Conservation (phyloP, 2,888 invertebrate genomes). For the Drosophila borealis region DNA sequence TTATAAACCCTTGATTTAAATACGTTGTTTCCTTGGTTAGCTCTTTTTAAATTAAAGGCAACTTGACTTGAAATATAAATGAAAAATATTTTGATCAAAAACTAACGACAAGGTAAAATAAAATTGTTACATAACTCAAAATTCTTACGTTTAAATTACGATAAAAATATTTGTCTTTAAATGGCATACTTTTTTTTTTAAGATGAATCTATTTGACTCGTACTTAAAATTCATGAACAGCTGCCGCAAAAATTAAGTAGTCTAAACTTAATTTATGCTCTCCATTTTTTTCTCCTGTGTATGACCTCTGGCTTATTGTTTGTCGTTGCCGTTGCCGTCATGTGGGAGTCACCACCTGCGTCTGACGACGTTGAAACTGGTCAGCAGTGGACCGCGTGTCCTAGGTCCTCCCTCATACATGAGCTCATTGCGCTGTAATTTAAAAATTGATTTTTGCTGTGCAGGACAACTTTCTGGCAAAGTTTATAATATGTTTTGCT, state of each 20-base stretch:
- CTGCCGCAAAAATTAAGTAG: not conserved
- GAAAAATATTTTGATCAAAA: no score
- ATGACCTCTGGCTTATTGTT: slow-evolving; percentile 57
- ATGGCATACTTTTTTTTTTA: no score
- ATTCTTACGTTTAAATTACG: no score
- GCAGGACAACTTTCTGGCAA: slow-evolving; percentile 1
- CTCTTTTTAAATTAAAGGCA: no score
- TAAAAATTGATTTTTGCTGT: slow-evolving; percentile 71
- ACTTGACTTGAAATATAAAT: no score
- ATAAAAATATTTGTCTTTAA: no score
- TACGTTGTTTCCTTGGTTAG: no score
- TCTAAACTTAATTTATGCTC: not conserved
- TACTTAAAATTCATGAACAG: not conserved
- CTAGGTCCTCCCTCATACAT: slow-evolving; percentile 38
- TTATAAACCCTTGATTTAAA: no score
- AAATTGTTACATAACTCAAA: no score
- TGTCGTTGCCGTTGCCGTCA: slow-evolving; percentile 18
- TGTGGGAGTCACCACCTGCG: slow-evolving; percentile 43
- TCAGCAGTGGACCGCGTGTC: slow-evolving; percentile 5
- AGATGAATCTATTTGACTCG: no score
- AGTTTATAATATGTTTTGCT: slow-evolving; percentile 8
- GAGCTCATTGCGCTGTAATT: slow-evolving; percentile 74
- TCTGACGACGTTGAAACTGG: slow-evolving; percentile 27
- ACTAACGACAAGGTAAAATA: no score
- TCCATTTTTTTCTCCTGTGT: slow-evolving; percentile 2